These are phyloP conservation scores for Tetropium fuscum DNA, from an alignment of 2,888 invertebrate genomes.

Conservation along the genomic window DNA sequence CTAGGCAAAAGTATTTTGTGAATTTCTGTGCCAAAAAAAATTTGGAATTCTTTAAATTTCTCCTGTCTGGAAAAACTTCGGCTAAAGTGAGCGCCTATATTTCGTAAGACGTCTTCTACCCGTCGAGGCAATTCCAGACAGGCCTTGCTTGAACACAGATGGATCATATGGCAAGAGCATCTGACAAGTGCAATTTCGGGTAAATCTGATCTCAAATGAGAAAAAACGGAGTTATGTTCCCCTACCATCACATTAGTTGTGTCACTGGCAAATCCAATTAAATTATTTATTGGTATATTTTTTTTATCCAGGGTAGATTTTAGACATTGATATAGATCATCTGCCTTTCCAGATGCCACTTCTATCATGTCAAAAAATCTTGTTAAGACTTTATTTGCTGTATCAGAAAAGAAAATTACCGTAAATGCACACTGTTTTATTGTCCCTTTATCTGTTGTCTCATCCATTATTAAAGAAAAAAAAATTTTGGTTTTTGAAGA, in stretches of 20 bases:
- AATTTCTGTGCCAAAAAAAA: slow-evolving; percentile 52
- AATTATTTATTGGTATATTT: slow-evolving; percentile 21
- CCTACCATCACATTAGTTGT: slow-evolving; percentile 4
- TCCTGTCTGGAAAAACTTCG: slow-evolving; percentile 32
- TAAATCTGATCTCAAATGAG: slow-evolving; percentile 7
- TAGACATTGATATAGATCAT: slow-evolving; percentile 12
- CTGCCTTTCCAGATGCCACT: slow-evolving; percentile 15
- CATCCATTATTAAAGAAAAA: slow-evolving; percentile 27
- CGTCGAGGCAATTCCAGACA: slow-evolving; percentile 52
- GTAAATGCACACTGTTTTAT: slow-evolving; percentile 31
- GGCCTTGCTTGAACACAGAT: slow-evolving; percentile 54
- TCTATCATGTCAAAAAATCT: slow-evolving; percentile 30
- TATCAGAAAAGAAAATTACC: slow-evolving; percentile 21
- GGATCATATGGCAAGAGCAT: slow-evolving; percentile 56
- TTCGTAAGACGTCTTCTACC: slow-evolving; percentile 46
- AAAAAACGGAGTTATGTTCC: not conserved
- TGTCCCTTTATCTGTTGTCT: slow-evolving; percentile 19
- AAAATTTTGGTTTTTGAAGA: slow-evolving; percentile 5
- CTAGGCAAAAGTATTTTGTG: slow-evolving; percentile 49
- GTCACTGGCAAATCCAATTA: slow-evolving; percentile 5
- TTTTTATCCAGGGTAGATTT: slow-evolving; percentile 16
- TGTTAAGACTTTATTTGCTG: slow-evolving; percentile 14
- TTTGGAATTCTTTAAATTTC: slow-evolving; percentile 53
- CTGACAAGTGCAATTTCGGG: slow-evolving; percentile 49
- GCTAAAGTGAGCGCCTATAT: slow-evolving; percentile 47